A percentile compares a stretch with the other conserved stretches of the same genome.
Evolutionary conservation across 2,113 vertebrate species (phyloP).

Genomic region (Kryptolebias marmoratus): DNA sequence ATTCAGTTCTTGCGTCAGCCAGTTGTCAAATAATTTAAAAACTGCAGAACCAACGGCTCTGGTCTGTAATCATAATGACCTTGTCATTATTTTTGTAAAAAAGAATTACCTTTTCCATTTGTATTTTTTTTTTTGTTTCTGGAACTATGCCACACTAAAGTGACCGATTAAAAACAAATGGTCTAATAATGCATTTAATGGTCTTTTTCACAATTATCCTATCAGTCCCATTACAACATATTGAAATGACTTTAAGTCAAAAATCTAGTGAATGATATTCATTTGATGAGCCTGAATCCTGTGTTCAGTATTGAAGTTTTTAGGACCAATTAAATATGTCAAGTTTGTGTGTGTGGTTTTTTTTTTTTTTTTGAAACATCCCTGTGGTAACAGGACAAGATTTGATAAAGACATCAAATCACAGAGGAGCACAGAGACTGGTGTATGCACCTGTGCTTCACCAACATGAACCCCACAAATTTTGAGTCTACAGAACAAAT

Average conservation of each 20-base stretch:
- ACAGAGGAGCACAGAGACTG: not conserved
- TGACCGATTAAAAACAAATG: too few species aligned
- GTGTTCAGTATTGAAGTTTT: not conserved
- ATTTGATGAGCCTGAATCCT: not conserved
- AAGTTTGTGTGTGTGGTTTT: not conserved
- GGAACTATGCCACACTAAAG: too few species aligned
- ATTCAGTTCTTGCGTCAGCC: too few species aligned
- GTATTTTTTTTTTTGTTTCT: too few species aligned
- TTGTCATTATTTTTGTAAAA: too few species aligned
- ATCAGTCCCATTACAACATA: too few species aligned
- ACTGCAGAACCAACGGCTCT: too few species aligned
- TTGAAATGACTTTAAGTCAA: not conserved
- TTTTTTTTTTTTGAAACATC: not conserved
- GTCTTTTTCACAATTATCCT: too few species aligned
- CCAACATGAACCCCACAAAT: conserved; percentile 10
- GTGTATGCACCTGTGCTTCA: not conserved
- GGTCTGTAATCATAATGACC: too few species aligned
- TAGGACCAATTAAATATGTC: conserved; percentile 1
- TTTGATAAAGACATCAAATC: not conserved
- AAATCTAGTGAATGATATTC: not conserved
- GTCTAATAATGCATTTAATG: too few species aligned
- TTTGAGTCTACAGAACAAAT: not conserved
- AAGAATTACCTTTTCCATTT: too few species aligned
- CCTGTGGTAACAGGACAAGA: not conserved
- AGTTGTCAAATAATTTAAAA: too few species aligned